Evolutionary conservation across 2,888 invertebrate genomes (phyloP).

Genomic region (Meandrusa payeni): DNA sequence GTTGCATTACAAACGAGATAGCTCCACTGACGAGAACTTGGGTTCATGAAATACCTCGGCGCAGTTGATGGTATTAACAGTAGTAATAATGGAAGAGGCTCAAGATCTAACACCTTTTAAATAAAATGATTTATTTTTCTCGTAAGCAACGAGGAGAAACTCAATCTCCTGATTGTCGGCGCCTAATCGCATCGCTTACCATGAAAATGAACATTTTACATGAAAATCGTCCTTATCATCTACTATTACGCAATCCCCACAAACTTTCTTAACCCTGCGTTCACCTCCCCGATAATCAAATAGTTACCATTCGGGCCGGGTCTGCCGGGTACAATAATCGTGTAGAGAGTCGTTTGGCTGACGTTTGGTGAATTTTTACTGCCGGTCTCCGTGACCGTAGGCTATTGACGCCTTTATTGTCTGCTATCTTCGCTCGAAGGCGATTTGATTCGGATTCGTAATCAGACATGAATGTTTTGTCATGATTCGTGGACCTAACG

Average conservation of each 20-base stretch:
- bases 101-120: no score
- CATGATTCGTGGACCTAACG: not conserved
- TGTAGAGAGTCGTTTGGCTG: slow-evolving; percentile 46
- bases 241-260: slow-evolving; percentile 13
- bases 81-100: no score
- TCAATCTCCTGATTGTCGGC: not conserved
- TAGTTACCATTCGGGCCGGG: slow-evolving; percentile 49
- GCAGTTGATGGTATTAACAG: no score
- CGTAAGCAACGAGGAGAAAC: not conserved
- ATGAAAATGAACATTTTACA: not conserved
- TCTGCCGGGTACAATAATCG: slow-evolving; percentile 46
- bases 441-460: slow-evolving; percentile 8
- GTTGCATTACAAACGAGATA: no score
- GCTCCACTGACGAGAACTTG: no score
- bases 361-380: slow-evolving; percentile 65
- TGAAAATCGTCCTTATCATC: slow-evolving; percentile 1
- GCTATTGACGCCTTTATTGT: slow-evolving; percentile 29
- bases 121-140: no score
- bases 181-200: not conserved
- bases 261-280: slow-evolving; percentile 20
- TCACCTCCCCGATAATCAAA: slow-evolving; percentile 34
- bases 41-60: no score
- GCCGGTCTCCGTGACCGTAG: slow-evolving; percentile 38
- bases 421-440: not conserved
- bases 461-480: not conserved